Evolutionary conservation across 2,113 vertebrate species (phyloP).

Genomic region (Crotalus horridus): DNA sequence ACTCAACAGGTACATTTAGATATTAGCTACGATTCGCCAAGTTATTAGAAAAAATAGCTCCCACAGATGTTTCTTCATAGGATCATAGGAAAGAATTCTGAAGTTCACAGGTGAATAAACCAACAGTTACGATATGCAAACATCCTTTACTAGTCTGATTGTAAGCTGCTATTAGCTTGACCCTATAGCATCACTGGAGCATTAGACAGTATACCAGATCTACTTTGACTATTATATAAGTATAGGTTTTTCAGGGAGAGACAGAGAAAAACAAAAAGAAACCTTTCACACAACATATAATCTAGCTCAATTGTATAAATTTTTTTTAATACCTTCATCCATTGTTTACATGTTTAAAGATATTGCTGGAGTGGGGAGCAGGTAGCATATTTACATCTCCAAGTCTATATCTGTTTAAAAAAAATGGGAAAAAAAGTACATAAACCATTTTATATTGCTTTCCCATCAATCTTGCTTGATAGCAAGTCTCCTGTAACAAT

Average conservation of each 20-base stretch:
- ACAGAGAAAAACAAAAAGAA: neutral
- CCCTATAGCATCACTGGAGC: neutral
- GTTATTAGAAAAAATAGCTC: neutral
- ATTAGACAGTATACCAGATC: neutral
- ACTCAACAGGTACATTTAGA: no score
- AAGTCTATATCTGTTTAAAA: neutral
- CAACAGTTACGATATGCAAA: neutral
- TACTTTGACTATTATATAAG: neutral
- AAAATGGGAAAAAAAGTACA: slow-evolving; percentile 11
- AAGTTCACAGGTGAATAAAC: neutral
- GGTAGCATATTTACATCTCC: neutral
- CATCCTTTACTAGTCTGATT: neutral
- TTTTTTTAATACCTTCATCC: slow-evolving; percentile 5
- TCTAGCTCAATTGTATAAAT: slow-evolving; percentile 3
- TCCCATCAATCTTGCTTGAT: slow-evolving; percentile 14
- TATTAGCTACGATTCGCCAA: neutral
- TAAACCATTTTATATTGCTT: slow-evolving; percentile 30
- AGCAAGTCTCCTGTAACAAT: slow-evolving; percentile 48
- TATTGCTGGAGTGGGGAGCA: slow-evolving; percentile 1
- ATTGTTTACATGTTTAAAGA: neutral
- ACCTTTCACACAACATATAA: neutral
- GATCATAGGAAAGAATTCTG: neutral
- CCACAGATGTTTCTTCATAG: neutral
- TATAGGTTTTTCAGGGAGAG: neutral
- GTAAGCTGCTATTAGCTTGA: neutral